Percentiles rank a stretch among this genome's conserved stretches.
phyloP scores from a whole-genome alignment of 2,797 vertebrate genomes.

The Neostethus bicornis region DNA sequence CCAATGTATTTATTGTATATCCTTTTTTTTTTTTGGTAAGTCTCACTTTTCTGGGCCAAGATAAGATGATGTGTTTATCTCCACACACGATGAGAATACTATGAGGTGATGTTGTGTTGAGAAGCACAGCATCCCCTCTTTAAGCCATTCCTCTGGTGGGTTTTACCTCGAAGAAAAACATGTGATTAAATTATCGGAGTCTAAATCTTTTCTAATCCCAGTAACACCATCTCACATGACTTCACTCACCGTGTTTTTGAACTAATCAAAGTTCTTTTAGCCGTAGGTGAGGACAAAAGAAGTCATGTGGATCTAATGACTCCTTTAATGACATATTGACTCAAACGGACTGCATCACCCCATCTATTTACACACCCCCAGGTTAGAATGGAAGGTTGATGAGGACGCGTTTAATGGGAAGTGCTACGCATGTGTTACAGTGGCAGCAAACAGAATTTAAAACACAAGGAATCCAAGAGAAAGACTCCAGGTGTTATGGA shows the following conservation, averaged over 20 bases:
- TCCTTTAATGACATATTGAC: slow-evolving; percentile 13
- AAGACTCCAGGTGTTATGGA: no score
- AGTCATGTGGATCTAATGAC: slow-evolving; percentile 18
- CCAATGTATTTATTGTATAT: no score
- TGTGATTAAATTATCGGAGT: background rate
- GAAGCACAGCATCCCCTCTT: slow-evolving; percentile 20
- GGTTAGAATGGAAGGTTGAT: slow-evolving; percentile 33
- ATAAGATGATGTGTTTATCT: no score
- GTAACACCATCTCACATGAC: background rate
- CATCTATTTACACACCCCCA: slow-evolving; percentile 11
- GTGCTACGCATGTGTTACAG: background rate
- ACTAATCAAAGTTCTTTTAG: background rate
- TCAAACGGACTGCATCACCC: slow-evolving; percentile 1
- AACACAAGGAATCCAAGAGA: no score
- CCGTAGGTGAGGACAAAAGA: background rate
- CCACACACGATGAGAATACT: no score
- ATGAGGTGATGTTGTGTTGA: no score
- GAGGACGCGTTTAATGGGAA: slow-evolving; percentile 27
- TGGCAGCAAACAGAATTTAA: no score
- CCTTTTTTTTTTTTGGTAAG: no score
- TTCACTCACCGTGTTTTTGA: background rate
- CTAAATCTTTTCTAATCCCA: background rate
- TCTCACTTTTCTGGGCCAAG: no score
- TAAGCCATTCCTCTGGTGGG: slow-evolving; percentile 3
- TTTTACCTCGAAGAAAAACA: slow-evolving; percentile 6